These are phyloP conservation scores for Leptodactylus fuscus DNA, from an alignment of 2,113 vertebrate species.

Conservation along the genomic window DNA sequence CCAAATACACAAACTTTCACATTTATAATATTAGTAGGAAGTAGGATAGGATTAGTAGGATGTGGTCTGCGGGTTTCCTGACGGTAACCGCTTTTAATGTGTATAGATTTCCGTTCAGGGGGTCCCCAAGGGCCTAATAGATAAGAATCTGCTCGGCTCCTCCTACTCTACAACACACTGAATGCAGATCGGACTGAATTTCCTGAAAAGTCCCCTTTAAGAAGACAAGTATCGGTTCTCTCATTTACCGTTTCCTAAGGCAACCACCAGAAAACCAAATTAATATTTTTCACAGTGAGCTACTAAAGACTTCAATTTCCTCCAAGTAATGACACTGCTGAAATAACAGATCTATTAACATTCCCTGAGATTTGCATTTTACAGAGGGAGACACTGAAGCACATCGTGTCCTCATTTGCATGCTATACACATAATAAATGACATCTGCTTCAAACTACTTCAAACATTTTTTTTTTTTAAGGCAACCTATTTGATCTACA, in stretches of 20 bases:
- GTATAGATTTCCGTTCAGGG: no score
- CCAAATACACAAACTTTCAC: no score
- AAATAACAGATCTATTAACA: conserved; percentile 35
- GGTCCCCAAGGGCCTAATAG: no score
- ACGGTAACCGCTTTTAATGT: no score
- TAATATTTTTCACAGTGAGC: not conserved
- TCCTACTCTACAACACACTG: no score
- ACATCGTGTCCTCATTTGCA: conserved; percentile 51
- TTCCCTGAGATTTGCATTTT: conserved; percentile 35
- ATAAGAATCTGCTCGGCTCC: no score
- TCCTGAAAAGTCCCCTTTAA: not conserved
- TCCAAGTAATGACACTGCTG: conserved; percentile 11
- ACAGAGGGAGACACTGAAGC: conserved; percentile 35
- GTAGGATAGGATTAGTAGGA: no score
- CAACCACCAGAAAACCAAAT: not conserved
- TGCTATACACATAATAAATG: conserved; percentile 48
- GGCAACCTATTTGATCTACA: not conserved
- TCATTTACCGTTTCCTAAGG: not conserved
- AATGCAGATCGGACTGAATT: no score
- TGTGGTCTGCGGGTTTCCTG: no score
- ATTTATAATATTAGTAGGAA: no score
- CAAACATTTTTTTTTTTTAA: conserved; percentile 13
- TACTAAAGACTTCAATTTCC: not conserved
- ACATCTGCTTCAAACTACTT: conserved; percentile 42
- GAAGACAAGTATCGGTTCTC: not conserved